Base-by-base conservation (phyloP, 2,113 vertebrate species). In the Dicaeum eximium region DNA sequence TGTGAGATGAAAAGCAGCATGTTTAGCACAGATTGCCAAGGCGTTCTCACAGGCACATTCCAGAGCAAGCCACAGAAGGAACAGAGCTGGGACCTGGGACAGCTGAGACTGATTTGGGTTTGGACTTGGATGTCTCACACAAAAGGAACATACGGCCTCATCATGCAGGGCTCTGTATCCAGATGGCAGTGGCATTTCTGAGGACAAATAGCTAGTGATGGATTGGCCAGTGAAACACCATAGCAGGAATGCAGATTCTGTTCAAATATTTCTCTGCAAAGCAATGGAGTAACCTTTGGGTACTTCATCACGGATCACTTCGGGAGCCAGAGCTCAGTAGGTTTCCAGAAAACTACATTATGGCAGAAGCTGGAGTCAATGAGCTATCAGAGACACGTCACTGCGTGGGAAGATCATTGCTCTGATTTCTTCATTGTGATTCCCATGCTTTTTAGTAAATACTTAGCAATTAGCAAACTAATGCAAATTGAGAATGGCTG, bases 1-100 rank as follows among this genome's bases (percentile, higher is more conserved):
- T 56, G 82, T 8, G 28, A 93, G 92, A 95, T 80, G 90, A 83
- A 80, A 90, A 94, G 92, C 95, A 94, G 82, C 79, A 15, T 65
- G 92, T 80, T 94, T 23, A 38, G 67, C 6, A 7, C 85, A 80
- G 62, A 67, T 61, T 95, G 91, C 94, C 95, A 95, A 53, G 84
- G 67, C 45, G 0, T 78, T 86, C 88, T 73, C 83, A 24, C 77
- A 78, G 69, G 78, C 86, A 70, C 91, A 69, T 94, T 95, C 92
- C 92, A 73, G 81, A 3, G 1, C 48, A 61, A 90, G 87, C 94
- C 92, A 35, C 93, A 83, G 74, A 42, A 47, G 71, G 67, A 88
- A 7, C 13, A 31, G 71, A 90, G 79, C 90, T 80, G 93, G 64
- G 84, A 93, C 87, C 89, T 87, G 92, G 62, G 44, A 93, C 87